Base-by-base conservation (phyloP, 2,113 vertebrate species). In the Embiotoca jacksoni region DNA sequence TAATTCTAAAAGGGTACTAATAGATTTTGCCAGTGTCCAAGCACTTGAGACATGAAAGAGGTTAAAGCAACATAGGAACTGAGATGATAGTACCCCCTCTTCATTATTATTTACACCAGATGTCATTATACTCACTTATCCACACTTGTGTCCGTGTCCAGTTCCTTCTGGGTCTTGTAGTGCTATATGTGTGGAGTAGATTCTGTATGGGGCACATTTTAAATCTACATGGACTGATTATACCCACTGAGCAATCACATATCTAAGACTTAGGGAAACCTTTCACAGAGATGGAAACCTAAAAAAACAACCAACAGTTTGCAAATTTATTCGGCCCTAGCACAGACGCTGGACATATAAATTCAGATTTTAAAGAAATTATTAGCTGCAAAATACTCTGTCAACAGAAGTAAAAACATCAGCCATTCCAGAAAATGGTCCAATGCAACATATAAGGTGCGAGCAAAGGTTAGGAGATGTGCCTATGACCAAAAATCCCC, bases 31-130 rank as follows among this genome's bases (percentile, higher is more conserved):
- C 91, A 89, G 82, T 91, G 86, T 91, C 91, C 41, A 16, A 82
- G 75, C 90, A 91, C 91, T 93, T 90, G 89, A 95, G 87, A 89
- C 84, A 85, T 90, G 83, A 80, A 91, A 89, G 86, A 88, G 88
- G 85, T 91, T 85, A 92, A 90, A 82, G 91, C 83, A 89, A 90
- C 83, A 84, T 46, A 47, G 75, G 68, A 84, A 68, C 74, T 36
- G 77, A 87, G 84, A 85, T 82, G 72, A 90, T 78, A 62, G 80
- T 37, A 39, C 60, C 49, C 23, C 80, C 88, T 89, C 85, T 92
- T 78, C 67, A 67, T 67, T 66, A 54, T 84, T 84, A 76, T 90
- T 87, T 84, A 91, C 78, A 72, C 55, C 65, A 85, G 59, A 80
- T 85, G 65, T 83, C 82, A 78, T 90, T 90, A 79, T 79, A 75